Conservation (phyloP, 2,888 invertebrate genomes). For the Sesamia inferens region DNA sequence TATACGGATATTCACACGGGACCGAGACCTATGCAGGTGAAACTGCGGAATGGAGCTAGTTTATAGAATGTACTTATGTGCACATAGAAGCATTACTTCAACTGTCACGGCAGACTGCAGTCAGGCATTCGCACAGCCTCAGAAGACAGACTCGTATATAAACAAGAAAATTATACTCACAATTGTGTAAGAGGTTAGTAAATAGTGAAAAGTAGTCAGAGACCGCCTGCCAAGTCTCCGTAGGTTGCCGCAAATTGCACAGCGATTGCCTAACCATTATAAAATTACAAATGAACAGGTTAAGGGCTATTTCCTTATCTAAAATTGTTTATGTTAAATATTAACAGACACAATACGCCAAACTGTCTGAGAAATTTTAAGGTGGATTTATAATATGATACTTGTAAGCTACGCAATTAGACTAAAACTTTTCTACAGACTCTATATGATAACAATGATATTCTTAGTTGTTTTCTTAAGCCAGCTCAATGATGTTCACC, state of each 20-base stretch:
- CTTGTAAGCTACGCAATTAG: too few relatives aligned
- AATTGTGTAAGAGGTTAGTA: constrained; percentile 48
- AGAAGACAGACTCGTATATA: constrained; percentile 28
- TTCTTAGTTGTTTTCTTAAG: too few relatives aligned
- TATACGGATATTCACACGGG: too few relatives aligned
- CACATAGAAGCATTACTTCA: not conserved
- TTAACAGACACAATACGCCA: not conserved
- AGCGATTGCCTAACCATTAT: constrained; percentile 47
- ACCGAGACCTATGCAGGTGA: too few relatives aligned
- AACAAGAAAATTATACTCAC: constrained; percentile 46
- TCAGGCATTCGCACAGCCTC: constrained; percentile 6
- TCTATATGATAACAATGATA: too few relatives aligned
- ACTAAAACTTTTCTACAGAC: too few relatives aligned
- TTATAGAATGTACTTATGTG: not conserved
- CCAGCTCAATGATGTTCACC: too few relatives aligned
- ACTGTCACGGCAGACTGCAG: not conserved
- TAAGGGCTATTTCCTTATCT: constrained; percentile 53
- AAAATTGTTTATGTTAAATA: constrained; percentile 36
- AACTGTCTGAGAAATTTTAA: not conserved
- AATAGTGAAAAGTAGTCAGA: constrained; percentile 53
- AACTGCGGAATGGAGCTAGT: too few relatives aligned
- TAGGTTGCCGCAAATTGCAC: constrained; percentile 55
- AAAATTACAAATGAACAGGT: constrained; percentile 53
- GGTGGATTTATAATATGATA: not conserved
- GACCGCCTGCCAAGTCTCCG: constrained; percentile 31